phyloP scores from a whole-genome alignment of 1,140 invertebrate species.

The Zaprionus africanus region DNA sequence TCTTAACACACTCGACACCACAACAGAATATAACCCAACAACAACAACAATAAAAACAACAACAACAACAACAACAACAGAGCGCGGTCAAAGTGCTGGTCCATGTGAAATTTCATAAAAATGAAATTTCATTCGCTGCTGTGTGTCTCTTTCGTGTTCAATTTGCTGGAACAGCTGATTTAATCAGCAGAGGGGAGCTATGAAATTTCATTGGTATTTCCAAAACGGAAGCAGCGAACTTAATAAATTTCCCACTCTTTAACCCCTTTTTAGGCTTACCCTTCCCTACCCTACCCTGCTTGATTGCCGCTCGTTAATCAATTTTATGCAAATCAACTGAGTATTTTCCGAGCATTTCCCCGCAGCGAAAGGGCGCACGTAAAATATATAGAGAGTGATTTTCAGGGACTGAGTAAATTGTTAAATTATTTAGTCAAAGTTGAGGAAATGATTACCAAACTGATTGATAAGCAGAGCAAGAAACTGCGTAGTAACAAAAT shows the following conservation, averaged over 20 bases:
- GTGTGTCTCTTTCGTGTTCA: constrained; percentile 33
- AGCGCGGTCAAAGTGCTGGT: constrained; percentile 21
- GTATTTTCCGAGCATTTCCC: constrained; percentile 11
- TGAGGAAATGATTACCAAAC: constrained; percentile 13
- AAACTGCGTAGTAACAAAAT: neutral
- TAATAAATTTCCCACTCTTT: constrained; percentile 36
- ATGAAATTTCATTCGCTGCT: constrained; percentile 32
- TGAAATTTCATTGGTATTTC: constrained; percentile 18
- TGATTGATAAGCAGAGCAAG: constrained; percentile 24
- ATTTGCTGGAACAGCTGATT: constrained; percentile 48
- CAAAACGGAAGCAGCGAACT: constrained; percentile 15
- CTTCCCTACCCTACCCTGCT: neutral
- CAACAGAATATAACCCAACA: neutral
- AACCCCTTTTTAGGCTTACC: constrained; percentile 34
- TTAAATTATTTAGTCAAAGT: constrained; percentile 29
- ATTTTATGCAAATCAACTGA: constrained; percentile 50
- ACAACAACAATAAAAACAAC: neutral
- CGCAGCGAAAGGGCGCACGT: constrained; percentile 1
- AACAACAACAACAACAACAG: constrained; percentile 2
- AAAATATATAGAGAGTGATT: constrained; percentile 3
- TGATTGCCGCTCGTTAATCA: constrained; percentile 47
- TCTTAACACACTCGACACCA: constrained; percentile 41
- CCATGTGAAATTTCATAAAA: constrained; percentile 40
- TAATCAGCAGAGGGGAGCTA: constrained; percentile 19
- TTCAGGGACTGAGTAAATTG: neutral